Percentiles rank a stretch among this genome's conserved stretches.
Evolutionary conservation across 2,797 vertebrate genomes (phyloP).

Genomic region (Danio aesculapii): DNA sequence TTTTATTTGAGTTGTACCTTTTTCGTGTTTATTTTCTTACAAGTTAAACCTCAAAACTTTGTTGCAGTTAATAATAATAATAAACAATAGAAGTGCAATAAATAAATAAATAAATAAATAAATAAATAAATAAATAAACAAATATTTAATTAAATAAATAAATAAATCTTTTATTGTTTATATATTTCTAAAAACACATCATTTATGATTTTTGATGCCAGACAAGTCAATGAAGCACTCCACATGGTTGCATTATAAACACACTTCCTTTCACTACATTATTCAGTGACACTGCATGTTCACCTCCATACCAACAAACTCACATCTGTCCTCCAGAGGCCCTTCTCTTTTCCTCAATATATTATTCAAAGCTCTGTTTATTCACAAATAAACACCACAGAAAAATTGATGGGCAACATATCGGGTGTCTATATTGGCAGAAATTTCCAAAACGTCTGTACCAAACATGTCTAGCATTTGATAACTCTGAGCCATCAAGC

Average conservation of each 20-base stretch:
- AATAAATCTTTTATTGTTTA: too few species aligned
- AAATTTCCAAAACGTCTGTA: neutral
- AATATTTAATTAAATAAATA: too few species aligned
- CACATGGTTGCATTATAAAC: neutral
- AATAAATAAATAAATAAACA: too few species aligned
- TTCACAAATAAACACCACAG: slow-evolving; percentile 9
- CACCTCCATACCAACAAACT: neutral
- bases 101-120: too few species aligned
- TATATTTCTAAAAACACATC: too few species aligned
- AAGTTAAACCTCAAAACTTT: too few species aligned
- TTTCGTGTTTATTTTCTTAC: too few species aligned
- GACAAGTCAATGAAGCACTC: neutral
- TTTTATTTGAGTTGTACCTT: too few species aligned
- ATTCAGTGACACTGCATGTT: slow-evolving; percentile 4
- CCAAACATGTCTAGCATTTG: neutral
- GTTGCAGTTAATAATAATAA: too few species aligned
- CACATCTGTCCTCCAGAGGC: neutral
- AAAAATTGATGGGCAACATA: neutral
- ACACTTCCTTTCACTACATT: slow-evolving; percentile 6
- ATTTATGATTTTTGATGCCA: too few species aligned
- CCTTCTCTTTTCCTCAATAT: neutral
- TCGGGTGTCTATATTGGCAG: neutral
- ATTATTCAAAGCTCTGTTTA: neutral
- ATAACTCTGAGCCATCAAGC: neutral
- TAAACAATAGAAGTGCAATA: too few species aligned